Evolutionary conservation across 2,797 vertebrate genomes (phyloP).

Genomic region (Podargus strigoides): DNA sequence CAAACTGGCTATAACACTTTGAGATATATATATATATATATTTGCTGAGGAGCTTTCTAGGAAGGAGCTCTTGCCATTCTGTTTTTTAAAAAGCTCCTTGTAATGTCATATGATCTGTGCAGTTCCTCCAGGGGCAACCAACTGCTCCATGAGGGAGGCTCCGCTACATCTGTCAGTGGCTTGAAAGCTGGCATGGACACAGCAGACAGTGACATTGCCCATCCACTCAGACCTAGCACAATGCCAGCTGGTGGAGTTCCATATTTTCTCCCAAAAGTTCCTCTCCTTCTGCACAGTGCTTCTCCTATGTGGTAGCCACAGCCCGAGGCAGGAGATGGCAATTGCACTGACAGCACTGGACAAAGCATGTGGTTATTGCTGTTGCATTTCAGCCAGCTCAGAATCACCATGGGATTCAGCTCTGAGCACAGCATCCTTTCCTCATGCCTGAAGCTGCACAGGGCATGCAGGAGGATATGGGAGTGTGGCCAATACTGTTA

Average conservation of each 20-base stretch:
- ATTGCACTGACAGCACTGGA: not conserved
- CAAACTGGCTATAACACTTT: not conserved
- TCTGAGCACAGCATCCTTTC: not conserved
- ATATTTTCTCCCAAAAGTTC: not conserved
- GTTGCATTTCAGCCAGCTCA: not conserved
- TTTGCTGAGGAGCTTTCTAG: not conserved
- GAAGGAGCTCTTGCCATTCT: not conserved
- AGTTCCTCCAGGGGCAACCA: not conserved
- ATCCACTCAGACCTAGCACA: accelerated
- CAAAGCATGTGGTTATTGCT: not conserved
- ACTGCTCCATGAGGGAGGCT: not conserved
- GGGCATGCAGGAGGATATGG: not conserved
- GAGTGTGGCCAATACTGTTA: not conserved
- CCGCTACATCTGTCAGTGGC: not conserved
- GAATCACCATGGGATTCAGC: not conserved
- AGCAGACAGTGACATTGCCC: not conserved
- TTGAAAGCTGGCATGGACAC: not conserved
- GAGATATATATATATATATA: not conserved
- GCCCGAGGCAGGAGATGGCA: not conserved
- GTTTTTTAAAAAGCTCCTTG: not conserved
- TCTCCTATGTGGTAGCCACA: not conserved
- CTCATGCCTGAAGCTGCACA: not conserved
- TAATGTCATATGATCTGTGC: not conserved
- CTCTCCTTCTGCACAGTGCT: not conserved
- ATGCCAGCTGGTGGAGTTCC: not conserved